These are phyloP conservation scores for Eriosoma lanigerum DNA, from an alignment of 1,140 invertebrate species.

Conservation along the genomic window DNA sequence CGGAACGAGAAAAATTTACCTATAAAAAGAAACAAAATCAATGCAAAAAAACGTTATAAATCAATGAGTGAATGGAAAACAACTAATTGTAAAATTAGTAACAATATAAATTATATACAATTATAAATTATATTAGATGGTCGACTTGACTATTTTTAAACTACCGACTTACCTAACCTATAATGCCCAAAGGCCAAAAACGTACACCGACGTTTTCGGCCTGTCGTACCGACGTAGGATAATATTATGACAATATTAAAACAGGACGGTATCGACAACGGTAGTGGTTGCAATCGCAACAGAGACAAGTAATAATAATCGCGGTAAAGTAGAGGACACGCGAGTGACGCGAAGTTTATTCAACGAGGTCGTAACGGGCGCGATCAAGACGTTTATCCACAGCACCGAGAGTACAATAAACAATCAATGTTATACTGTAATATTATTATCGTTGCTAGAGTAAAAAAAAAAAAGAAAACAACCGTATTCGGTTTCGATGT, in stretches of 20 bases:
- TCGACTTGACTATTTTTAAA: constrained; percentile 11
- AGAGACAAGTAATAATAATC: neutral
- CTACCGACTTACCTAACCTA: constrained; percentile 21
- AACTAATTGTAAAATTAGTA: neutral
- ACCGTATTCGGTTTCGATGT: too few relatives aligned
- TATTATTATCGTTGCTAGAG: too few relatives aligned
- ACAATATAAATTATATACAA: too few relatives aligned
- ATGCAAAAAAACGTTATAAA: too few relatives aligned
- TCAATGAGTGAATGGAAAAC: neutral
- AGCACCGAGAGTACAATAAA: too few relatives aligned
- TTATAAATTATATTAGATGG: too few relatives aligned
- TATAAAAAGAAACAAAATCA: neutral
- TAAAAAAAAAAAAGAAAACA: too few relatives aligned
- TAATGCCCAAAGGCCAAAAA: neutral
- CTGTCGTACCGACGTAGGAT: neutral
- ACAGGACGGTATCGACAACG: neutral
- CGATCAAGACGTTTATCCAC: too few relatives aligned
- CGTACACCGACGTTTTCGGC: neutral
- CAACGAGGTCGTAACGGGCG: neutral
- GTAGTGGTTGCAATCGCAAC: neutral
- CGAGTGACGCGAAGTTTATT: neutral
- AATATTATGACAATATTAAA: too few relatives aligned
- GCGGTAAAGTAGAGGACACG: neutral
- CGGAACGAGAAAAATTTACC: neutral
- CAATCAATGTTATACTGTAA: too few relatives aligned